Base-by-base conservation (phyloP, 2,888 invertebrate genomes). In the Molorchus minor region DNA sequence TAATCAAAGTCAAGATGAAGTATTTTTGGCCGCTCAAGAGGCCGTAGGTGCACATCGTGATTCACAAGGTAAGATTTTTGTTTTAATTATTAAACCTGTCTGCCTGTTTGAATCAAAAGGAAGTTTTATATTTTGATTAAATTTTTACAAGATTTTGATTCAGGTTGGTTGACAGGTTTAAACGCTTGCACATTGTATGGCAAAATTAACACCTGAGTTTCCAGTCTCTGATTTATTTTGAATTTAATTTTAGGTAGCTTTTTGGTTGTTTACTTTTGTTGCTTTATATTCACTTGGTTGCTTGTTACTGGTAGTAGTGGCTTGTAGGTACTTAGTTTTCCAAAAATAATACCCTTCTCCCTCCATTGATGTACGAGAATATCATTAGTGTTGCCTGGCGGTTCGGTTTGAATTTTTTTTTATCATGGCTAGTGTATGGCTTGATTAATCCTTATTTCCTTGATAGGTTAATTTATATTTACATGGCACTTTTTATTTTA, bases 41-140 rank as follows among this genome's bases (percentile, higher is more conserved):
- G 85, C 86, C 76, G 86, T 84, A 64, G 85, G 86, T 83, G 88
- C 88, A 84, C 92, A 92, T 82, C 88, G 93, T 84, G 93, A 93
- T 85, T 90, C 92, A 81, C 93, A 93, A 93, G 93, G 93, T 93
- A 92, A 91, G 92, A 84, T 83, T 83, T 82, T 79, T 78, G 77
- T 79, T 78, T 71, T 67, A 72, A 70, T 75, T 75, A 71, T 70
- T 69, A 61, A 60, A 65, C 71, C 70, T 69, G 63, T 63, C 64
- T 59, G 65, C 58, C 45, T 62, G 58, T 70, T 62, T 73, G 71
- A 69, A 58, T 35, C 46, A 63, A 30, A 41, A 56, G 10, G 5
- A 29, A 10, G 35, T 17, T 47, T 35, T 47, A 3, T 20, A 13
- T 25, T 20, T 8, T 4, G 1, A 38, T n/a, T 17, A 36, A 2